Evolutionary conservation across 2,797 vertebrate genomes (phyloP), one percentile per base, ranked within the genome.

Genomic region (Dryobates pubescens): DNA sequence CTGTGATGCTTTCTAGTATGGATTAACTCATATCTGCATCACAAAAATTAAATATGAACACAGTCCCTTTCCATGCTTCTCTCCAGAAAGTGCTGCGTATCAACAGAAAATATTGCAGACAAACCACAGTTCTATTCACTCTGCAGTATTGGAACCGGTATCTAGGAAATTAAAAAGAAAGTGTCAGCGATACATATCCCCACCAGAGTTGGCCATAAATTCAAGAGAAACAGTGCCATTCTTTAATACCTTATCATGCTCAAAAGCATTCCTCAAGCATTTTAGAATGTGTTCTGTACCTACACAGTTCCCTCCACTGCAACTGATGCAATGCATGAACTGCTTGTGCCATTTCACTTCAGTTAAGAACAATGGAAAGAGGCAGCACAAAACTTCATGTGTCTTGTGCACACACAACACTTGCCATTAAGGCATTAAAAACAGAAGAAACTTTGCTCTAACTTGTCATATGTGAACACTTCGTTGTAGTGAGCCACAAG

Each of bases 121-220:
- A 88, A 86, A 88, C 69, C 91, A 77, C 51, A 59, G 56, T 74
- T 61, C 88, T 83, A 58, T 68, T 98, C 97, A 98, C 97, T 99
- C 98, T 58, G 98, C 96, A 93, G 98, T 97, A 84, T 97, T 98
- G 93, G 98, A 98, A 92, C 98, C 98, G 54, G 98, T 98, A 96
- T 99, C 99, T 99, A 95, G 77, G 94, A 93, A 88, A 95, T 79
- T 97, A 77, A 93, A 87, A 56, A 84, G 13, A 81, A 64, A 90
- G 43, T 34, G 38, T 90, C 68, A 97, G 54, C 74, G 91, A 78
- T 38, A 77, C 16, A 34, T 9, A 24, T 1, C 6, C 9, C 29
- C 47, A 11, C 7, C 49, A 32, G 7, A 36, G 47, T 8, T 18
- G 7, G 84, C n/a, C 67, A 72, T 19, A 61, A 80, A 34, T 43